Base-by-base conservation (phyloP, 2,888 invertebrate species). In the Lochmaea crataegi region DNA sequence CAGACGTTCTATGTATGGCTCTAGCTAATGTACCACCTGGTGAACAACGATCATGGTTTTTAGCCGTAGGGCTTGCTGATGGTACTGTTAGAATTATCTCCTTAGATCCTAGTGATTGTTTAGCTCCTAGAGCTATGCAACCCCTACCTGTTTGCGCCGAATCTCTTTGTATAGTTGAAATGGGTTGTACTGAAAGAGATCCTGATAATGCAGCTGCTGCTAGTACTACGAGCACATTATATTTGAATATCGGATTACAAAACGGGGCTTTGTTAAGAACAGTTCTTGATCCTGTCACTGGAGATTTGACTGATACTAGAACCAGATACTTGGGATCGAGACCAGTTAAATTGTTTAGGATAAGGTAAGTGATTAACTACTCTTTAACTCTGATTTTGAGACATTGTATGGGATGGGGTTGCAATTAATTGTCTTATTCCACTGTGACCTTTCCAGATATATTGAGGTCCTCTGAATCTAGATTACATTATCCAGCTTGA, bases 1-100 rank as follows among this genome's bases (percentile, higher is more conserved):
- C 96, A 0, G 99, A 99, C 86, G 98, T 99, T 0, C 94, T 99
- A 79, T 99, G 99, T 85, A 99, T 99, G 99, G 98, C 97, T 0
- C 88, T 99, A 74, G 98, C 97, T 0, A 95, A 95, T 69, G 98
- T 99, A 0, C 96, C 98, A 0, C 91, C 93, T 2, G 99, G 99
- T 6, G 99, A 99, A 86, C 96, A 97, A 84, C 89, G 98, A 74
- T 96, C 96, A 0, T 94, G 97, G 90, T 99, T 99, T 85, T 90
- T 99, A 81, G 97, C 98, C 74, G 98, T 99, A 42, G 98, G 98
- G 2, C 89, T 99, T 48, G 93, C 95, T 68, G 99, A 99, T 83
- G 96, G 96, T 84, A 99, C 99, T 32, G 99, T 99, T 72, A 90
- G 99, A 80, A 97, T 99, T 73, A 96, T 99, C 75, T 99, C 99